Evolutionary conservation across 1,140 invertebrate genomes (phyloP), one percentile per base, ranked within the genome.

Genomic region (Metaphire vulgaris): DNA sequence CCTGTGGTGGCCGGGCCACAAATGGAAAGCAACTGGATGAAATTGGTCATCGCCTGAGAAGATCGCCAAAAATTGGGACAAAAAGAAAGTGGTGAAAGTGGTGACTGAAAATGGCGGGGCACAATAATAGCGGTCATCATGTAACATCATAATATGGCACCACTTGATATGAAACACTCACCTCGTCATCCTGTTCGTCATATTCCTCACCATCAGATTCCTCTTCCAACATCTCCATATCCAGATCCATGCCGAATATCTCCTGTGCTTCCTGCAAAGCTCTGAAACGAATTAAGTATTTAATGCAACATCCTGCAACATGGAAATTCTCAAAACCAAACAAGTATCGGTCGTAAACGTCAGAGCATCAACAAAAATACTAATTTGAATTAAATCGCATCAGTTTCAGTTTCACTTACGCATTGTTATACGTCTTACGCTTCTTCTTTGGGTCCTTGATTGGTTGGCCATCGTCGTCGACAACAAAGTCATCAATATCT

Each of bases 241-340:
- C 96, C 88, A 99, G 98, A 84, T 99, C 87, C 29, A 98, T 96
- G 75, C 97, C 98, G 87, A 99, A 99, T 80, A 99, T 98, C 83
- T 99, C 97, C 86, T 99, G 96, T 73, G 97, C 97, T 87, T 99
- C 95, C 90, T 99, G 96, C 32, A 98, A 87, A 0, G 94, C 93
- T 2, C 92, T 93, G 83, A 30, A 80, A 77, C 75, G 41, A 65
- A 29, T 30, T 6, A 69, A 69, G 28, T 26, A 69, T 69, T 56
- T 12, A 21, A 56, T 56, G 21, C n/a, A n/a, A n/a, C n/a, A n/a
- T 56, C 21, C 41, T 56, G 41, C 41, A 56, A 56, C 6, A 56
- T 56, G 21, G 41, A 56, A 56, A 56, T 56, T 56, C 41, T 56
- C 21, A n/a, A n/a, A n/a, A n/a, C n/a, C n/a, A n/a, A n/a, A n/a